Evolutionary conservation across 2,888 invertebrate species (phyloP), one percentile per base, ranked within the genome.

Genomic region (Drosophila stalkeri): DNA sequence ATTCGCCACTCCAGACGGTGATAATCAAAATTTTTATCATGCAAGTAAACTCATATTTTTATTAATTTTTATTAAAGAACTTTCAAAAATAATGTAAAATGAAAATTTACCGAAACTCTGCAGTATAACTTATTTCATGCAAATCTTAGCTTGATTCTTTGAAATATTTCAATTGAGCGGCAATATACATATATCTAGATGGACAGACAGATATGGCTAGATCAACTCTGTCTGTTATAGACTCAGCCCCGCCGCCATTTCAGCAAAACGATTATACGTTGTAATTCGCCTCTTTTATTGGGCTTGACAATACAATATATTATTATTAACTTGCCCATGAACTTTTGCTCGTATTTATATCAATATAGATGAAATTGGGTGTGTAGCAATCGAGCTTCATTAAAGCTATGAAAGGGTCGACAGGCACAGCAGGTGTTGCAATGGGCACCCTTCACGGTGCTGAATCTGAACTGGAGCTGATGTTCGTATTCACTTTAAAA

Each of bases 361-460:
- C 23, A 27, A 16, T 47, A 8, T 27, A 2, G 27, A 27, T 11
- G 16, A 47, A 27, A 47, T 47, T 47, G 47, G 47, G 16, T n/a
- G 51, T 33, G 33, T 33, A 8, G 23, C 47, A 49, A 49, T 51
- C 18, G 33, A 18, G 54, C 52, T 55, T 39, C 39, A 76, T 82
- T 63, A 70, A 59, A 56, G 56, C 64, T 16, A 54, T 55, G 51
- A 61, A 57, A 41, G 47, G 65, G 37, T 46, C 86, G 89, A 71
- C 79, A 79, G 65, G 33, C 81, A 12, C 84, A 86, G 89, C 87
- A 86, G 89, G 89, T 84, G 87, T 39, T 57, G 63, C 55, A 67
- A 27, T 11, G 23, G 23, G 2, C 54, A 75, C 66, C 52, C 64
- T 39, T 18, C 52, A 27, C 23, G 51, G 59, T 11, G n/a, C 41